Percentiles rank a stretch among this genome's conserved stretches.
These are phyloP conservation scores for Microcebus lehilahytsara DNA, from an alignment of 2,113 vertebrate genomes.

Conservation along the genomic window DNA sequence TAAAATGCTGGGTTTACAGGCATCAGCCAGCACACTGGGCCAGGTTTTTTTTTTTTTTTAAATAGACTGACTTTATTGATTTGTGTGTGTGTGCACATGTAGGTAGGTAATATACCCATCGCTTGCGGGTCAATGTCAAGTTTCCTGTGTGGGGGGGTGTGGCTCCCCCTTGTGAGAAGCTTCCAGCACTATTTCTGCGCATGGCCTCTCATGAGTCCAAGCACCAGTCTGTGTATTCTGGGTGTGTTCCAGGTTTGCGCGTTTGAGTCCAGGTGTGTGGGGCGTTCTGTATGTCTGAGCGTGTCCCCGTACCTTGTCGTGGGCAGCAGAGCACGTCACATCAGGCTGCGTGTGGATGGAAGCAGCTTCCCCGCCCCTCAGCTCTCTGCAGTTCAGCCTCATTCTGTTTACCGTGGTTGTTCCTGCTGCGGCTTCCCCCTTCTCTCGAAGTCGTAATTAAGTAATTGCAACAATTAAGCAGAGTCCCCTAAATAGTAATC, in stretches of 20 bases:
- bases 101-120: neutral
- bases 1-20: neutral
- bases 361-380: neutral
- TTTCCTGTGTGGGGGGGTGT: neutral
- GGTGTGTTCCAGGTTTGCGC: neutral
- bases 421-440: neutral
- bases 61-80: neutral
- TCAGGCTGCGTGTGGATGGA: neutral
- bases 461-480: neutral
- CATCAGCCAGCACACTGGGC: neutral
- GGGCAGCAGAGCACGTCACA: neutral
- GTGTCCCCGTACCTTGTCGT: neutral
- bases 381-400: neutral
- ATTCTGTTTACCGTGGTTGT: neutral
- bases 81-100: fast-evolving
- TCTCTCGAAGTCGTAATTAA: slow-evolving; percentile 1
- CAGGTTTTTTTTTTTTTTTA: neutral
- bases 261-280: neutral
- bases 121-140: neutral
- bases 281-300: neutral
- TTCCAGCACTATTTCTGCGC: neutral
- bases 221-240: neutral
- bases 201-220: neutral
- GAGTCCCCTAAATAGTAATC: neutral
- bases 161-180: neutral